Evolutionary conservation across 2,797 vertebrate species (phyloP).

Genomic region (Sebastolobus altivelis): DNA sequence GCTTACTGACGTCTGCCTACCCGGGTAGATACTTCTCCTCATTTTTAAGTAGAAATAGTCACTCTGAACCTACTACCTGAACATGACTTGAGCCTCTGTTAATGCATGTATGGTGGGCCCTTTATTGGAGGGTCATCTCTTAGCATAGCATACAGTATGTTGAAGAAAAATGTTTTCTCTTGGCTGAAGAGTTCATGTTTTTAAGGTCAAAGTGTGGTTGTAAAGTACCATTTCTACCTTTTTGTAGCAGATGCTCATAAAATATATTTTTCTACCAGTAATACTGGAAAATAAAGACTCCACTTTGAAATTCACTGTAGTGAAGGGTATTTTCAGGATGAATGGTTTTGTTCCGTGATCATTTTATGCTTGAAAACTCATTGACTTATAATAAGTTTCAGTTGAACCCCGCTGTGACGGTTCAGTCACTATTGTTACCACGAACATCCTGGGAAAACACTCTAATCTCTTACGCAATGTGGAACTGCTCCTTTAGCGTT

Average conservation of each 20-base stretch:
- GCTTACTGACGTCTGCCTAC: slow-evolving; percentile 42
- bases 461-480: slow-evolving; percentile 36
- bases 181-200: not conserved
- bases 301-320: not conserved
- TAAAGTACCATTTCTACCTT: not conserved
- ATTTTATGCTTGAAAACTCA: slow-evolving; percentile 31
- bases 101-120: not conserved
- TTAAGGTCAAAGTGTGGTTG: not conserved
- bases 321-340: slow-evolving; percentile 7
- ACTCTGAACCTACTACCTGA: not conserved
- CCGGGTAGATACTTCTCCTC: slow-evolving; percentile 19
- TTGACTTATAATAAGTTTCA: slow-evolving; percentile 25
- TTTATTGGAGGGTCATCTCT: slow-evolving; percentile 11
- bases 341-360: slow-evolving; percentile 23
- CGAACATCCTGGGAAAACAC: slow-evolving; percentile 32
- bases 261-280: not conserved
- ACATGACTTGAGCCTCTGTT: slow-evolving; percentile 16
- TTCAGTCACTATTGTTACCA: slow-evolving; percentile 22
- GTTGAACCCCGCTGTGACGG: slow-evolving; percentile 6
- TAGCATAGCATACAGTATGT: not conserved
- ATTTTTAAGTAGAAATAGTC: slow-evolving; percentile 39
- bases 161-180: not conserved
- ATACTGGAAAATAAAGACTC: slow-evolving; percentile 1
- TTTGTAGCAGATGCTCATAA: not conserved
- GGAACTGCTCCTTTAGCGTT: slow-evolving; percentile 35